phyloP scores from a whole-genome alignment of 1,140 invertebrate genomes.

The Listronotus oregonensis region DNA sequence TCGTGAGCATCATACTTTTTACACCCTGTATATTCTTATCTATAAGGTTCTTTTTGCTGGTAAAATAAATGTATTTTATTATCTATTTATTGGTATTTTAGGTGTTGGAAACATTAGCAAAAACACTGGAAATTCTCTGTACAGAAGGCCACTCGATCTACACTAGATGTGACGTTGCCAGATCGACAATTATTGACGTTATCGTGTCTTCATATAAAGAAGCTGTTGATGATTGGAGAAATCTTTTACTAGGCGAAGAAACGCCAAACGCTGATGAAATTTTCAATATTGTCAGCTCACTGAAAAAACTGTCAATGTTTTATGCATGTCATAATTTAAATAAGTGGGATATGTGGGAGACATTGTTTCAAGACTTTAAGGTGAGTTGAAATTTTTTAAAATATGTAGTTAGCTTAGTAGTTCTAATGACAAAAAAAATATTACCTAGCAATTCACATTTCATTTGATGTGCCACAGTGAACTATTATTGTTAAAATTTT shows the following conservation, averaged over 20 bases:
- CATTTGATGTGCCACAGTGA: too few species aligned
- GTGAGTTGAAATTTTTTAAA: slow-evolving; percentile 47
- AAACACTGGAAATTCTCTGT: slow-evolving; percentile 91
- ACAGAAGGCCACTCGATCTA: slow-evolving; percentile 88
- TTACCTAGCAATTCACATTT: too few species aligned
- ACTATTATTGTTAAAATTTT: too few species aligned
- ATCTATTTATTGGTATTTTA: slow-evolving; percentile 58
- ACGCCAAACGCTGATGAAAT: slow-evolving; percentile 94
- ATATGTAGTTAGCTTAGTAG: too few species aligned
- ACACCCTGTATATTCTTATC: too few species aligned
- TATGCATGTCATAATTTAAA: slow-evolving; percentile 92
- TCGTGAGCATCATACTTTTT: too few species aligned
- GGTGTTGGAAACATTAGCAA: slow-evolving; percentile 90
- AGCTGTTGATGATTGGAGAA: slow-evolving; percentile 84
- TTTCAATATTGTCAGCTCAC: slow-evolving; percentile 85
- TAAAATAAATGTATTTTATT: too few species aligned
- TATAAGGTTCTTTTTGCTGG: too few species aligned
- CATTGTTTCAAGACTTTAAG: slow-evolving; percentile 83
- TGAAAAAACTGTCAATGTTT: slow-evolving; percentile 92
- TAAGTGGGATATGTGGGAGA: slow-evolving; percentile 88
- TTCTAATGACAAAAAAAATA: too few species aligned
- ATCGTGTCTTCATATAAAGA: slow-evolving; percentile 90
- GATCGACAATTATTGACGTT: slow-evolving; percentile 88
- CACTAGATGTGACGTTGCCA: slow-evolving; percentile 84
- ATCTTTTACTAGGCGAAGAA: slow-evolving; percentile 75